A percentile compares a stretch with the other conserved stretches of the same genome.
phyloP scores from a whole-genome alignment of 2,888 invertebrate genomes.

The Lepidonotus clava region DNA sequence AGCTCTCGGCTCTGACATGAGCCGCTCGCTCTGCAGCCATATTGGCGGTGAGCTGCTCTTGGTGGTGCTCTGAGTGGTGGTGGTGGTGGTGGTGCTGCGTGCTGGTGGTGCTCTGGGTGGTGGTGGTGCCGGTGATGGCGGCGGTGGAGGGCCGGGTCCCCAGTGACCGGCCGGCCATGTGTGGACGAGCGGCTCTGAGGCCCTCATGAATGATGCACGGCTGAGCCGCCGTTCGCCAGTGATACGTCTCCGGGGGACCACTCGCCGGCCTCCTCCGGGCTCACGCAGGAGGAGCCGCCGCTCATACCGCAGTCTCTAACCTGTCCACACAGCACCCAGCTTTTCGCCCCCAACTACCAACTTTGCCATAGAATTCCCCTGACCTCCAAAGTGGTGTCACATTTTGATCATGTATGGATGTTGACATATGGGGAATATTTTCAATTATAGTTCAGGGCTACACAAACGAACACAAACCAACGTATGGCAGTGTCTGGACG shows the following conservation, averaged over 20 bases:
- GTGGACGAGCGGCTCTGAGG: conserved; percentile 26
- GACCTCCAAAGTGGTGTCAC: too few species aligned
- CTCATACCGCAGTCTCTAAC: conserved; percentile 33
- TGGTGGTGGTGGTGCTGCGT: not conserved
- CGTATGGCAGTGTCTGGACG: too few species aligned
- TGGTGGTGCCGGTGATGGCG: conserved; percentile 19
- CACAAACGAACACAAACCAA: too few species aligned
- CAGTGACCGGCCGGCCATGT: conserved; percentile 30
- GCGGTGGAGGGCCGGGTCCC: conserved; percentile 18
- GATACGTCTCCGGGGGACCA: conserved; percentile 39
- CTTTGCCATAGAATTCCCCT: too few species aligned
- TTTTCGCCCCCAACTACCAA: too few species aligned
- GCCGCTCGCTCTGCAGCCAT: conserved; percentile 7
- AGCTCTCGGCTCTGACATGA: not conserved
- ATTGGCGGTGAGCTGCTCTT: not conserved
- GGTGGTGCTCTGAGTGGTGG: not conserved
- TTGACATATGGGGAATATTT: too few species aligned
- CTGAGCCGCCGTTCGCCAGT: conserved; percentile 9
- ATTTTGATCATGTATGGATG: too few species aligned
- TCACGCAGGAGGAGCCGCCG: not conserved
- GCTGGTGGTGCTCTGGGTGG: not conserved
- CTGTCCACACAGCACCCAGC: not conserved
- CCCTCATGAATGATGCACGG: conserved; percentile 39
- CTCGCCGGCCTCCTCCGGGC: conserved; percentile 8
- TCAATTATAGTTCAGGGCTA: too few species aligned